These are phyloP conservation scores for Neogale vison DNA, from an alignment of 2,113 vertebrate species.

Conservation along the genomic window DNA sequence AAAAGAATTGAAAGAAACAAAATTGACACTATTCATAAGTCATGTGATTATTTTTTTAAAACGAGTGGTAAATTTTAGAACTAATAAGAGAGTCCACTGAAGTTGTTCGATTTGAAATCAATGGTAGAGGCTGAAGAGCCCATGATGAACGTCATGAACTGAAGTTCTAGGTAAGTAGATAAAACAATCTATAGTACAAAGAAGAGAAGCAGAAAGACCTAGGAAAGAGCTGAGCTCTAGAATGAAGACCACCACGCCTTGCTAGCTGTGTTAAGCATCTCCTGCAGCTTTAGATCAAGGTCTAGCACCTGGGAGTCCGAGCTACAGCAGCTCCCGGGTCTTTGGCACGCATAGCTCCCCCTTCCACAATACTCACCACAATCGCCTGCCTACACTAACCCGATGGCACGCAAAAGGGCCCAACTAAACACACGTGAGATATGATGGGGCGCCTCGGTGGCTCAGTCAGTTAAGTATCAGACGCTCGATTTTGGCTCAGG, in stretches of 20 bases:
- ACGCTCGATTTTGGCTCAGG: background rate
- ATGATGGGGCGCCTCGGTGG: background rate
- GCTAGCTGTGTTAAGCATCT: background rate
- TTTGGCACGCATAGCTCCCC: background rate
- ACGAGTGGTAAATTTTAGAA: background rate
- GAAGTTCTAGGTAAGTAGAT: background rate
- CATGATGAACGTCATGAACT: fast-evolving
- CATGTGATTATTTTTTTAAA: background rate
- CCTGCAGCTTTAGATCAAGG: background rate
- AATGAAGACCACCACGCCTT: background rate
- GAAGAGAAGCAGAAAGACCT: background rate
- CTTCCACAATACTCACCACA: background rate
- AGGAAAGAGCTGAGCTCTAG: background rate
- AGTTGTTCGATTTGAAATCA: background rate
- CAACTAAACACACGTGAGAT: background rate
- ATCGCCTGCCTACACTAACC: background rate
- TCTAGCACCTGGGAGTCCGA: fast-evolving
- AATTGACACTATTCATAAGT: background rate
- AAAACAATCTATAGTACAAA: background rate
- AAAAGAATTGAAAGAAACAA: background rate
- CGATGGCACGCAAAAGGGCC: background rate
- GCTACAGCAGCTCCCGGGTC: background rate
- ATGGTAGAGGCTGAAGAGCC: background rate
- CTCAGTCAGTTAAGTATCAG: background rate
- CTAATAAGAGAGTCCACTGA: background rate